Percentiles rank a stretch among this genome's conserved stretches.
phyloP scores from a whole-genome alignment of 2,113 vertebrate species.

The Hippopotamus amphibius region DNA sequence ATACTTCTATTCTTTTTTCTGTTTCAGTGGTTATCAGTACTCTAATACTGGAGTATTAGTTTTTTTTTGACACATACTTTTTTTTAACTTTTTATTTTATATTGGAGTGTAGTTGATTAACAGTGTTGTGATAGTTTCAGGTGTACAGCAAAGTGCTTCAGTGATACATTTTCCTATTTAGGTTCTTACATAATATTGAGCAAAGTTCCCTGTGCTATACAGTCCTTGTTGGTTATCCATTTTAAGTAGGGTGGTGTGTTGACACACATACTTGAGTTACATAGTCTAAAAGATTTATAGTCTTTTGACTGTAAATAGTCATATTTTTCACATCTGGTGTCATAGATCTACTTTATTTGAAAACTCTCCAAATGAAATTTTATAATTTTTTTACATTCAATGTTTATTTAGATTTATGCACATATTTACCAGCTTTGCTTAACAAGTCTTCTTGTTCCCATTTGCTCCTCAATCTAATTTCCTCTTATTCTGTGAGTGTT shows the following conservation, averaged over 20 bases:
- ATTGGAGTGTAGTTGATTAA: no score
- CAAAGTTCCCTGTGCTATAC: no score
- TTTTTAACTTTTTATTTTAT: no score
- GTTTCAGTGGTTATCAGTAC: not conserved
- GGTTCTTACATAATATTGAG: no score
- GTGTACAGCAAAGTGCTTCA: no score
- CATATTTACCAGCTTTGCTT: not conserved
- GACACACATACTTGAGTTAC: not conserved
- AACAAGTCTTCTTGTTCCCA: not conserved
- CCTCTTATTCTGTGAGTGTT: not conserved
- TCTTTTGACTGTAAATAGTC: not conserved
- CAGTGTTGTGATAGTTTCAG: no score
- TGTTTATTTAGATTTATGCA: not conserved
- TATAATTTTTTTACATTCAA: not conserved
- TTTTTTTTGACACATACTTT: not conserved
- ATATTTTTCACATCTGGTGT: constrained; percentile 5
- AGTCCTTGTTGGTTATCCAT: no score
- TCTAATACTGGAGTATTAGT: not conserved
- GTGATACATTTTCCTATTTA: no score
- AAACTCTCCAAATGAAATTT: not conserved
- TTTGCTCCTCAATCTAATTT: not conserved
- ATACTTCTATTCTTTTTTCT: not conserved
- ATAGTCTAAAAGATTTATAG: not conserved
- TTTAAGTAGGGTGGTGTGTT: not conserved
- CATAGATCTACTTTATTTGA: not conserved